phyloP scores from a whole-genome alignment of 2,888 invertebrate species.

The Tipula vernalis region DNA sequence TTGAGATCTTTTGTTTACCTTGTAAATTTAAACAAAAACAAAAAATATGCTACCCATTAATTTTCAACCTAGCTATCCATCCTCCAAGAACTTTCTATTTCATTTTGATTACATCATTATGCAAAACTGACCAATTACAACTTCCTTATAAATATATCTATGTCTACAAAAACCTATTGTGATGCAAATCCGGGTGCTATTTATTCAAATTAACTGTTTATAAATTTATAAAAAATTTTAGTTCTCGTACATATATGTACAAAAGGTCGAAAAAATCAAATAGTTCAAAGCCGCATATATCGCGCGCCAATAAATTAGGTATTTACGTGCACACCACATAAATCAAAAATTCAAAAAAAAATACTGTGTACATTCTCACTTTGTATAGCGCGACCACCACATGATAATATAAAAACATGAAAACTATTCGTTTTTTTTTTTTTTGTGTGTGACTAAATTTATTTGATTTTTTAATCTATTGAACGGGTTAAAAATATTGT shows the following conservation, averaged over 20 bases:
- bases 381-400: neutral
- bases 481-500: neutral
- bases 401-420: neutral
- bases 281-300: neutral
- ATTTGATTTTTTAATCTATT: neutral
- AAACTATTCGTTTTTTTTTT: neutral
- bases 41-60: neutral
- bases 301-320: neutral
- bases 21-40: too few relatives aligned
- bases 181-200: neutral
- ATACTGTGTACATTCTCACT: too few relatives aligned
- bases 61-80: neutral
- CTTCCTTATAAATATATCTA: neutral
- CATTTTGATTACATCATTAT: neutral
- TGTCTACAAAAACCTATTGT: neutral
- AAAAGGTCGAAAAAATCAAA: neutral
- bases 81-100: neutral
- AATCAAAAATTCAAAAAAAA: neutral
- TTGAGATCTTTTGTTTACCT: too few relatives aligned
- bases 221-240: neutral
- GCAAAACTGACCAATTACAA: neutral
- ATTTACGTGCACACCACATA: neutral
- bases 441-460: neutral
- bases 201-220: neutral
- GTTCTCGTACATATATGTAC: neutral